A percentile compares a stretch with the other conserved stretches of the same genome.
phyloP scores from a whole-genome alignment of 2,888 invertebrate genomes.

The Caenorhabditis becei region DNA sequence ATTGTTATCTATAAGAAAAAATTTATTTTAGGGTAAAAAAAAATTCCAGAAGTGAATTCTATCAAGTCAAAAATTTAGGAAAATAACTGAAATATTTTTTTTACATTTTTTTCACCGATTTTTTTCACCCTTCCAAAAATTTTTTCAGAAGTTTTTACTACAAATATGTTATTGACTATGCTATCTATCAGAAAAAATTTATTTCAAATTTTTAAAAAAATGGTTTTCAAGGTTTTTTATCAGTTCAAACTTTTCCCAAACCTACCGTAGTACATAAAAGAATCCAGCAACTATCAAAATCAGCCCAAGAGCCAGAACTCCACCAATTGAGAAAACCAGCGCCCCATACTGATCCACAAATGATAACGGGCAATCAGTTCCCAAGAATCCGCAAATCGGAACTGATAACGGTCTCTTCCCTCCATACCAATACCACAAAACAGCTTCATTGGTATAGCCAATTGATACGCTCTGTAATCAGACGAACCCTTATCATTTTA shows the following conservation, averaged over 20 bases:
- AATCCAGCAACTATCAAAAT: conserved; percentile 36
- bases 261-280: conserved; percentile 31
- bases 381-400: conserved; percentile 67
- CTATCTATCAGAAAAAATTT: no score
- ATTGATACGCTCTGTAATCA: conserved; percentile 49
- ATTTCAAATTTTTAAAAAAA: no score
- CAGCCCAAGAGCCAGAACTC: conserved; percentile 37
- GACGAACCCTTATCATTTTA: not conserved
- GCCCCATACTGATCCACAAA: conserved; percentile 67
- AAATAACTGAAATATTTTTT: no score
- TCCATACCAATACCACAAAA: conserved; percentile 51
- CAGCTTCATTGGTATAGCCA: conserved; percentile 41
- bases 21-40: no score
- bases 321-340: conserved; percentile 57
- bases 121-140: no score
- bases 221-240: no score
- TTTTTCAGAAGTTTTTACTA: no score
- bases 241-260: not conserved
- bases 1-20: no score
- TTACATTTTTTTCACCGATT: no score
- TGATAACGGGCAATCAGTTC: conserved; percentile 61
- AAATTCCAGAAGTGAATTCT: no score
- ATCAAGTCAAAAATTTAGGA: no score
- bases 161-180: no score
- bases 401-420: conserved; percentile 57